Evolutionary conservation across 1,140 invertebrate species (phyloP), one percentile per base, ranked within the genome.

Genomic region (Atopsyche davidsoni): DNA sequence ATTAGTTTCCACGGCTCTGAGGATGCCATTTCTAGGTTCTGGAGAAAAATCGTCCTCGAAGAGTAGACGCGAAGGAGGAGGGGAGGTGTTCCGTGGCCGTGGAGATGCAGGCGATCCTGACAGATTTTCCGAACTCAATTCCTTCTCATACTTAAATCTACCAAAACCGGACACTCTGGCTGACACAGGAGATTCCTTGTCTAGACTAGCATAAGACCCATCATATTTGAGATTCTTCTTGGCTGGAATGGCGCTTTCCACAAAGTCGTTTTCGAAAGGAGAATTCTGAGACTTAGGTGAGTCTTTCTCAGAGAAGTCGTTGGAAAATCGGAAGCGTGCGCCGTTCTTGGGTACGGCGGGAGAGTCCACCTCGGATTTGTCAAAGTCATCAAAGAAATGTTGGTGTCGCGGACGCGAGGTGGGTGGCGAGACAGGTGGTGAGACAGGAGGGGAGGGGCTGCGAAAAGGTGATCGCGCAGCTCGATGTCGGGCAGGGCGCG

Each of bases 11-110:
- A 40, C 34, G 10, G 45, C 42, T 24, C 52, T 44, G 10, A 52
- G 21, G 17, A 58, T 58, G 6, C 57, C 57, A 21, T 59, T 56
- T 19, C 57, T 58, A 4, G 66, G 59, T 4, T 63, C 55, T 2
- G 79, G 75, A 1, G 81, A 81, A 53, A 86, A 79, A 63, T 86
- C 83, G 60, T 86, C 84, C 59, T 87, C 83, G 70, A 86, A 86
- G 53, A 79, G 73, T 6, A 79, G 80, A 4, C 77, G 72, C 2
- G 75, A 63, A 46, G 78, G 76, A 2, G 73, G 58, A 51, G 70
- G 46, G 51, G 31, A 49, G 54, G 64, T 32, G 60, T 47, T 38
- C 35, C 70, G 6, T 57, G 47, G 54, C 60, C 61, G 49, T 60
- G 59, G 6, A 67, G 74, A 57, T 64, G 75, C 17, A 14, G 1